phyloP scores from a whole-genome alignment of 2,113 vertebrate species.

The Sminthopsis crassicaudata region DNA sequence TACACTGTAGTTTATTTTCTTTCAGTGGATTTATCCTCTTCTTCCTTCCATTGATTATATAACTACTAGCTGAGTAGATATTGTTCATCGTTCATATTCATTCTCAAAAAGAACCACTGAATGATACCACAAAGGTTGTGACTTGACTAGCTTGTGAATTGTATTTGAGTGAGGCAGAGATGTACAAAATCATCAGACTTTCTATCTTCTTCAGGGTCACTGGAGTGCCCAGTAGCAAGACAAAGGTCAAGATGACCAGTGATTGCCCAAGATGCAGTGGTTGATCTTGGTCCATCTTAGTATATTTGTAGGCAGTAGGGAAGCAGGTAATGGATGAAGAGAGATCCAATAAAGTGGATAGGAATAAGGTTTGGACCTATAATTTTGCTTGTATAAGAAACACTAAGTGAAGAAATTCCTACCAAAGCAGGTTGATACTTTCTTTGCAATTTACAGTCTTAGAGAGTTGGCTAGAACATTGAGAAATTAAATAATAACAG shows the following conservation, averaged over 20 bases:
- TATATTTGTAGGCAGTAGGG: too few relatives aligned
- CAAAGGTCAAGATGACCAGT: background rate
- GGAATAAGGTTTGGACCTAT: background rate
- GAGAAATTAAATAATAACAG: background rate
- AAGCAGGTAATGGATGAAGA: background rate
- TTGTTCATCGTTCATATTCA: background rate
- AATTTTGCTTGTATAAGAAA: background rate
- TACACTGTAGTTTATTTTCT: background rate
- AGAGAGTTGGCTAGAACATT: background rate
- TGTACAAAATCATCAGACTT: background rate
- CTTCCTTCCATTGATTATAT: background rate
- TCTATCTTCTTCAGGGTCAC: too few relatives aligned
- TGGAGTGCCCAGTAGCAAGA: too few relatives aligned
- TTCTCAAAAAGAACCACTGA: too few relatives aligned
- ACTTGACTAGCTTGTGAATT: too few relatives aligned
- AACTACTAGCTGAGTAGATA: background rate
- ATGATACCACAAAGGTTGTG: too few relatives aligned
- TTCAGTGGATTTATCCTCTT: background rate
- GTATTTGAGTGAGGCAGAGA: background rate
- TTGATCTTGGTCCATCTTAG: background rate
- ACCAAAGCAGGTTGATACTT: background rate
- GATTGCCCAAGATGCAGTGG: background rate
- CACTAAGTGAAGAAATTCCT: background rate
- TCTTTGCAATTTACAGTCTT: background rate
- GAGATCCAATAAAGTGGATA: background rate